phyloP scores from a whole-genome alignment of 37 sponge, comb jelly and placozoan species.

The Chondrosia reniformis region DNA sequence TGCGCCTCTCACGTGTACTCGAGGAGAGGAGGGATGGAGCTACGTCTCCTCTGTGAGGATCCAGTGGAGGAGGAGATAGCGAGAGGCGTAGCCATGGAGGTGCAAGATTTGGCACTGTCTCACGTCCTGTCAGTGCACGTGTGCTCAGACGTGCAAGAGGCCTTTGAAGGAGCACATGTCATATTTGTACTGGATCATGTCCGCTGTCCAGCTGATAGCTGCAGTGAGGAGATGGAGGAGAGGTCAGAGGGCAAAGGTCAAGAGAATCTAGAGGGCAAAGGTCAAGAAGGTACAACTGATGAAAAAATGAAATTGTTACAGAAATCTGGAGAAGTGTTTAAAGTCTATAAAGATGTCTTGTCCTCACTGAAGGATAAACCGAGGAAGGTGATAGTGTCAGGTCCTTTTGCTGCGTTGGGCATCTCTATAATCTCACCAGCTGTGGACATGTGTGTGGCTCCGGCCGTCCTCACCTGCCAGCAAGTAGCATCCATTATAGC shows the following conservation, averaged over 20 bases:
- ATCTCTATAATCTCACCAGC: too few species aligned
- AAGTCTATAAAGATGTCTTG: too few species aligned
- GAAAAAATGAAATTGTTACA: too few species aligned
- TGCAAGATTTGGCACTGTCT: constrained; percentile 62
- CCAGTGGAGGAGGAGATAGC: background rate
- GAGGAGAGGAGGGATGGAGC: constrained; percentile 26
- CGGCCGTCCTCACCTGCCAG: constrained; percentile 29
- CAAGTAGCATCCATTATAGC: constrained; percentile 59
- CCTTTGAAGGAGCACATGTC: constrained; percentile 34
- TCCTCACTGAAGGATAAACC: too few species aligned
- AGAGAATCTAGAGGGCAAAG: too few species aligned
- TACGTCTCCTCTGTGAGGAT: constrained; percentile 41
- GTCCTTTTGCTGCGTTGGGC: constrained; percentile 38
- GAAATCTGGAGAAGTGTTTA: too few species aligned
- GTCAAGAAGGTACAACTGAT: too few species aligned
- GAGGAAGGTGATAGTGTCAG: constrained; percentile 41
- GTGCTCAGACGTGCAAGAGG: constrained; percentile 26
- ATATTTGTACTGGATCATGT: constrained; percentile 43
- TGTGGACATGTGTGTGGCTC: constrained; percentile 25
- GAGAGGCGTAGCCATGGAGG: constrained; percentile 66
- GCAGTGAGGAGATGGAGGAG: background rate
- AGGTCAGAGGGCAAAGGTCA: too few species aligned
- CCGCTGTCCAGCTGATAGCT: background rate
- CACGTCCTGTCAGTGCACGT: constrained; percentile 18
- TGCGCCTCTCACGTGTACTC: constrained; percentile 15